Evolutionary conservation across 2,113 vertebrate genomes (phyloP).

Genomic region (Heterotilapia buettikoferi): DNA sequence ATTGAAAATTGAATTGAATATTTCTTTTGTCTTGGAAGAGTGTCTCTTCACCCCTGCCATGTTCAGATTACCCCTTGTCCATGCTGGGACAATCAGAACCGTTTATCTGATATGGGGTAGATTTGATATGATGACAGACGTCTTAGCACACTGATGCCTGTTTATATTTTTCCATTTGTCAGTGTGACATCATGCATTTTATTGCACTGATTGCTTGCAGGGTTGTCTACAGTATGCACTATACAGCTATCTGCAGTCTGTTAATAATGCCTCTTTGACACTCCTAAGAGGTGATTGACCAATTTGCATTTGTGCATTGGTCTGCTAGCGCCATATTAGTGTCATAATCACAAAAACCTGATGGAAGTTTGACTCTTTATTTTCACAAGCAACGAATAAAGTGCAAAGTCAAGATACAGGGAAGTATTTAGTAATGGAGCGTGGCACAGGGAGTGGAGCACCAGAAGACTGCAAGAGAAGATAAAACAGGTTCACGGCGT

Average conservation of each 20-base stretch:
- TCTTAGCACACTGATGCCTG: background rate
- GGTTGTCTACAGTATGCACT: background rate
- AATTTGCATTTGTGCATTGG: background rate
- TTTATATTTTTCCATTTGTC: background rate
- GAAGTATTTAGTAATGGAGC: background rate
- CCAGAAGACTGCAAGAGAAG: background rate
- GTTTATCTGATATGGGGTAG: background rate
- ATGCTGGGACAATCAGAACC: background rate
- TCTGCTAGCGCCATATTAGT: background rate
- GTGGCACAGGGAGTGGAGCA: accelerated
- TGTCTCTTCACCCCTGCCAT: accelerated
- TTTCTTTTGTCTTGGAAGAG: background rate
- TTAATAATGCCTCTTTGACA: background rate
- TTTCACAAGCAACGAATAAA: background rate
- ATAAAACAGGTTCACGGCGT: accelerated
- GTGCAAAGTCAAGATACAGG: background rate
- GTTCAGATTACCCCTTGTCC: background rate
- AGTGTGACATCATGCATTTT: background rate
- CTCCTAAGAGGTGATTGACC: background rate
- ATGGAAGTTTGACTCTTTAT: background rate
- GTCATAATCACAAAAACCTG: background rate
- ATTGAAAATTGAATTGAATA: background rate
- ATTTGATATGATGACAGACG: background rate
- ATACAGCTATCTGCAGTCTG: background rate
- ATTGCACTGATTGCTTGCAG: background rate